phyloP scores from a whole-genome alignment of 1,140 invertebrate species.

The Brachionus rubens region DNA sequence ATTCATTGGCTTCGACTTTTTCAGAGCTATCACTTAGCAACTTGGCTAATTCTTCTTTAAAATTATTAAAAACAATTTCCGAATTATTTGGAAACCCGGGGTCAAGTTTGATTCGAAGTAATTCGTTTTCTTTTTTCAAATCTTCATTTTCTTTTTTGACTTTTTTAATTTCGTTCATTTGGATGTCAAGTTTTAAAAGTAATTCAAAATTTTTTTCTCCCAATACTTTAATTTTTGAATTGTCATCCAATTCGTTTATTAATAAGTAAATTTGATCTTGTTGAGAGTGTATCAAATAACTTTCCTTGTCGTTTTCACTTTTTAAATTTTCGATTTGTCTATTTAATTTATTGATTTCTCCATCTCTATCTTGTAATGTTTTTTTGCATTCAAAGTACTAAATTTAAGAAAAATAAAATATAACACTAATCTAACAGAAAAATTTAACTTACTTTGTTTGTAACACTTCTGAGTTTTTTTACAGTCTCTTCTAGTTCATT shows the following conservation, averaged over 20 bases:
- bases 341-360: slow-evolving; percentile 54
- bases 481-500: background rate
- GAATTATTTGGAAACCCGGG: slow-evolving; percentile 53
- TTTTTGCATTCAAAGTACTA: slow-evolving; percentile 52
- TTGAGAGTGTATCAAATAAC: slow-evolving; percentile 51
- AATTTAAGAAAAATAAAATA: slow-evolving; percentile 43
- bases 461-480: background rate
- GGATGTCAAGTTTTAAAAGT: slow-evolving; percentile 54
- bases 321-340: slow-evolving; percentile 51
- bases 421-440: background rate
- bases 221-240: slow-evolving; percentile 52
- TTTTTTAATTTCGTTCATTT: slow-evolving; percentile 54
- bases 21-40: slow-evolving; percentile 54
- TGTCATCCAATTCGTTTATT: slow-evolving; percentile 54
- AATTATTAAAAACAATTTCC: slow-evolving; percentile 52
- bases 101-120: slow-evolving; percentile 54
- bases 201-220: slow-evolving; percentile 56
- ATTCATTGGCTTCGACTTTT: slow-evolving; percentile 52
- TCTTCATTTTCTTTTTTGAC: slow-evolving; percentile 52
- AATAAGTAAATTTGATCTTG: slow-evolving; percentile 53
- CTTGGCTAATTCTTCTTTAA: slow-evolving; percentile 54
- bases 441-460: no score
- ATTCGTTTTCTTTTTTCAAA: slow-evolving; percentile 53
- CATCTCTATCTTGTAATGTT: slow-evolving; percentile 54
- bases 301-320: slow-evolving; percentile 52